phyloP scores from a whole-genome alignment of 2,797 vertebrate genomes.

The Myotis pilosus region DNA sequence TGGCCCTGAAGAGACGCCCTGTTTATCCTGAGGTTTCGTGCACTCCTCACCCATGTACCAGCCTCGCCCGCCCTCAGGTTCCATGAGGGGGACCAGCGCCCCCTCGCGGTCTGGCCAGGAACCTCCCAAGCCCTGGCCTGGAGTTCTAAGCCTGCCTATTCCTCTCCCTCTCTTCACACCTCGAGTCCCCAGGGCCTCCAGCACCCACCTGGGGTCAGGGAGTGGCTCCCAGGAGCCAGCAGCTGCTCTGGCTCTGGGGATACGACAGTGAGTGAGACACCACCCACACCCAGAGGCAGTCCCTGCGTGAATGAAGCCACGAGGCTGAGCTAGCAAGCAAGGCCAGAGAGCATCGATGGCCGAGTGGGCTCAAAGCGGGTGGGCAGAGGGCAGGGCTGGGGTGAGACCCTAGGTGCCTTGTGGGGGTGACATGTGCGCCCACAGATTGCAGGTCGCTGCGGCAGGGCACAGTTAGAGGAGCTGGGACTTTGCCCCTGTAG shows the following conservation, averaged over 20 bases:
- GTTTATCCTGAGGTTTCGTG: not conserved
- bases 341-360: not conserved
- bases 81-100: not conserved
- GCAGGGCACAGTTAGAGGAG: rapidly evolving
- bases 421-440: rapidly evolving
- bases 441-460: not conserved
- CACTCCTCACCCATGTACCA: not conserved
- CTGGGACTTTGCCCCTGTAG: not conserved
- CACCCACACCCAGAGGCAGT: not conserved
- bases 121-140: not conserved
- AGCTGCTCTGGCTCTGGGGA: not conserved
- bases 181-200: not conserved
- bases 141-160: not conserved
- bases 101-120: not conserved
- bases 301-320: no score
- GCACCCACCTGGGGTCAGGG: not conserved
- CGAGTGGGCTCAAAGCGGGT: not conserved
- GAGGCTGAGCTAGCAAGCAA: not conserved
- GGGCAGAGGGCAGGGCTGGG: not conserved
- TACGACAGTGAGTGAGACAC: not conserved
- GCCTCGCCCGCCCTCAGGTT: not conserved
- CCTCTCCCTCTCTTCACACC: not conserved
- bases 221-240: not conserved
- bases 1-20: not conserved
- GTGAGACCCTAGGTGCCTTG: not conserved